A percentile compares a stretch with the other conserved stretches of the same genome.
phyloP scores from a whole-genome alignment of 2,888 invertebrate species.

The Mythimna loreyi region DNA sequence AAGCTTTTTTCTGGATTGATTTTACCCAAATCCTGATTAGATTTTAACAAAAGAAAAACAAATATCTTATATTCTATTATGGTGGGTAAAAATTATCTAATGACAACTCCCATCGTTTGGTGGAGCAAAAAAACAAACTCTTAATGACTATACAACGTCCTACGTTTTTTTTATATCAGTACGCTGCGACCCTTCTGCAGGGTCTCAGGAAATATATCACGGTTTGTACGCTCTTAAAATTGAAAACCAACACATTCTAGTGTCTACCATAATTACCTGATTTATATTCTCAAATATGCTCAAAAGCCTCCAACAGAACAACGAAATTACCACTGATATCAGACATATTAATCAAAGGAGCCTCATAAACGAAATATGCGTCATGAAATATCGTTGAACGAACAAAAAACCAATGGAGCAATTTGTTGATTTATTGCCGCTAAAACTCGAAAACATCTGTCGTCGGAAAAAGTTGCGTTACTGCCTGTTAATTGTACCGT shows the following conservation, averaged over 20 bases:
- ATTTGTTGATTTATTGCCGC: slow-evolving; percentile 80
- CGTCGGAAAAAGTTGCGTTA: slow-evolving; percentile 69
- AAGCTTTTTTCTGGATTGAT: too few species aligned
- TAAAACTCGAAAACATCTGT: slow-evolving; percentile 79
- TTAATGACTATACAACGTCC: too few species aligned
- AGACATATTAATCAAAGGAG: slow-evolving; percentile 84
- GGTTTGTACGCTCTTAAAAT: too few species aligned
- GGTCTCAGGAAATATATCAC: too few species aligned
- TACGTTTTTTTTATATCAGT: too few species aligned
- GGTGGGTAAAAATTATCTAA: too few species aligned
- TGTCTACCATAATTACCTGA: neutral
- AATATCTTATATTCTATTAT: too few species aligned
- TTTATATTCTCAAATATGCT: neutral
- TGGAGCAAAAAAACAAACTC: too few species aligned
- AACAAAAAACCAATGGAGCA: slow-evolving; percentile 77
- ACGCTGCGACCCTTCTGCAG: too few species aligned
- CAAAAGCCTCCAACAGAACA: slow-evolving; percentile 39
- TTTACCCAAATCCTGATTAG: too few species aligned
- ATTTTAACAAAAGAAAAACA: too few species aligned
- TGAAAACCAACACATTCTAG: neutral
- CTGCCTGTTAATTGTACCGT: slow-evolving; percentile 69
- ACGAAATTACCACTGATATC: slow-evolving; percentile 64
- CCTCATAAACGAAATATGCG: slow-evolving; percentile 86
- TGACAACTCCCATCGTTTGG: too few species aligned
- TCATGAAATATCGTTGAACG: slow-evolving; percentile 79